These are phyloP conservation scores for Chelon auratus DNA, from an alignment of 2,797 vertebrate genomes.

Conservation along the genomic window DNA sequence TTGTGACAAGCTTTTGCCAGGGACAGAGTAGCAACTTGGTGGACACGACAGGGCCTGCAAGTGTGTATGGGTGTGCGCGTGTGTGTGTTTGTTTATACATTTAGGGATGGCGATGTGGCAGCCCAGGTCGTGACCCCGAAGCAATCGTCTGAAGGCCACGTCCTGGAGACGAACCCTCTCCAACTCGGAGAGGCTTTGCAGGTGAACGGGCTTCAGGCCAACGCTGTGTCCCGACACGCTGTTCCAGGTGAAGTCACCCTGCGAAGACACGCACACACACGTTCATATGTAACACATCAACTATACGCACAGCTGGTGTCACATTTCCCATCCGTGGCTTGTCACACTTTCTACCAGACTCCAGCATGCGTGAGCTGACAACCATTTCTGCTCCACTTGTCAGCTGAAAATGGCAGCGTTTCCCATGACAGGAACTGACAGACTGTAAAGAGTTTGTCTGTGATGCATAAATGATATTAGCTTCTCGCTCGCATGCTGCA, in stretches of 20 bases:
- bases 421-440: conserved; percentile 22
- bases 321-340: not conserved
- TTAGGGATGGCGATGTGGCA: conserved; percentile 98
- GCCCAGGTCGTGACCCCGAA: conserved; percentile 92
- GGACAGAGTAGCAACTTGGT: conserved; percentile 3
- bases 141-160: conserved; percentile 92
- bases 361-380: conserved; percentile 14
- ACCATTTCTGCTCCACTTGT: conserved; percentile 33
- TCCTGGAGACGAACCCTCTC: conserved; percentile 95
- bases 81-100: conserved; percentile 82
- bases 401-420: conserved; percentile 27
- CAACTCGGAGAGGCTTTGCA: conserved; percentile 97
- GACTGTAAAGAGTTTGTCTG: not conserved
- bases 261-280: conserved; percentile 47
- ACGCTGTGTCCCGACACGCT: conserved; percentile 92
- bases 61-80: conserved; percentile 4
- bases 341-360: not conserved
- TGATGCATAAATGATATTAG: not conserved
- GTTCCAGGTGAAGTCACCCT: conserved; percentile 98
- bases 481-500: not conserved
- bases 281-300: conserved; percentile 20
- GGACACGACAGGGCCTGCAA: not conserved
- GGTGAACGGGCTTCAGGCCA: conserved; percentile 91
- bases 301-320: conserved; percentile 29
- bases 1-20: conserved; percentile 6